Evolutionary conservation across 2,888 invertebrate genomes (phyloP).

Genomic region (Sepiola atlantica): DNA sequence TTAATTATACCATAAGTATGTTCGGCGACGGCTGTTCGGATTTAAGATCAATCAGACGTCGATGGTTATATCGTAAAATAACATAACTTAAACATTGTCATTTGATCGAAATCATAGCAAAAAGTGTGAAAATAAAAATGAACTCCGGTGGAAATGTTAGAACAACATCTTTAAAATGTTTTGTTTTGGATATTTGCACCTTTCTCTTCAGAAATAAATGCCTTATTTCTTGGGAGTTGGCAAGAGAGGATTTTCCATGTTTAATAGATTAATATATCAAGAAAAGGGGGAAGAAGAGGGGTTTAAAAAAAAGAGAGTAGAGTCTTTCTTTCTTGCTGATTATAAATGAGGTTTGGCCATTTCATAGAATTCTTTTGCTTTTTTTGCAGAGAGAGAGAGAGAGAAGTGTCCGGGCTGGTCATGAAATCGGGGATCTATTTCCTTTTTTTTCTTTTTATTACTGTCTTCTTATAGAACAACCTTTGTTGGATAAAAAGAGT

Average conservation of each 20-base stretch:
- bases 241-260: background rate
- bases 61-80: too few species aligned
- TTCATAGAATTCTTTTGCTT: background rate
- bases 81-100: too few species aligned
- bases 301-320: background rate
- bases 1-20: too few species aligned
- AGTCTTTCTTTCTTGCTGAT: background rate
- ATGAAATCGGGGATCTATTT: background rate
- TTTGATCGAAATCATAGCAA: too few species aligned
- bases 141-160: background rate
- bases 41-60: too few species aligned
- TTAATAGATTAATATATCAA: slow-evolving; percentile 8
- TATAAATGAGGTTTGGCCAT: background rate
- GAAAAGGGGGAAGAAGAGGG: background rate
- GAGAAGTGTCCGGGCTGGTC: slow-evolving; percentile 23
- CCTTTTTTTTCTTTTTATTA: too few species aligned
- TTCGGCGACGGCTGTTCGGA: too few species aligned
- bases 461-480: background rate
- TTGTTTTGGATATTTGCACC: background rate
- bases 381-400: background rate
- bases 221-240: background rate
- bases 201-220: background rate
- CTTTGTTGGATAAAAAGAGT: background rate
- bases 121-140: background rate
- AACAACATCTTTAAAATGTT: background rate